Base-by-base conservation (phyloP, 2,113 vertebrate species). In the Amphiprion ocellaris region DNA sequence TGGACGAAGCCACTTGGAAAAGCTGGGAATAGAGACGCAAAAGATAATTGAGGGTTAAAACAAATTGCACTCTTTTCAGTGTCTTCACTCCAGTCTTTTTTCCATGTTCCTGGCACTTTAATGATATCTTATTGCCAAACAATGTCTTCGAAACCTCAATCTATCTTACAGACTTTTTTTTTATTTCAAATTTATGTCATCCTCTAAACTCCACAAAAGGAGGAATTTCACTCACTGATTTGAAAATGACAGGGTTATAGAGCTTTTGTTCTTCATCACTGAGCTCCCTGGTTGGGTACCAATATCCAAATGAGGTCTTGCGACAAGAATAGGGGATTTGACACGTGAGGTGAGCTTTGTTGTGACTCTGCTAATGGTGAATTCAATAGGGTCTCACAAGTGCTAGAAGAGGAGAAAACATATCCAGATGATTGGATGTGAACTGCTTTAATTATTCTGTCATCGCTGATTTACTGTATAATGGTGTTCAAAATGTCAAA, bases 271-370 rank as follows among this genome's bases (percentile, higher is more conserved):
- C 83, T 79, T 78, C 46, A 69, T 77, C 65, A 67, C 72, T 39
- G 39, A 37, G 69, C 70, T 53, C 46, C 85, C 72, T 85, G 69
- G 87, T 87, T 84, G 73, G 54, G 77, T 76, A 72, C 84, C 79
- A 69, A 55, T 65, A 75, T 85, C 80, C 76, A 82, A 87, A 84
- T 70, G 66, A 73, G 73, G 60, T 72, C 65, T 54, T 56, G 47
- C 30, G 67, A 61, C 9, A 33, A 64, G 64, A 83, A 72, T 53
- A 9, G 41, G 50, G 65, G 66, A 55, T 80, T 60, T 73, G 77
- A 78, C 58, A 33, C 37, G 63, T 58, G 46, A 84, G 55, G 30
- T 50, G 44, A 69, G 56, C 47, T 58, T 52, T 28, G 17, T 52
- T 15, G 30, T 61, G 62, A 56, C 28, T 26, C 12, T 54, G 54